Evolutionary conservation across 1,140 invertebrate species (phyloP), one percentile per base, ranked within the genome.

Genomic region (Micrasema minimum): DNA sequence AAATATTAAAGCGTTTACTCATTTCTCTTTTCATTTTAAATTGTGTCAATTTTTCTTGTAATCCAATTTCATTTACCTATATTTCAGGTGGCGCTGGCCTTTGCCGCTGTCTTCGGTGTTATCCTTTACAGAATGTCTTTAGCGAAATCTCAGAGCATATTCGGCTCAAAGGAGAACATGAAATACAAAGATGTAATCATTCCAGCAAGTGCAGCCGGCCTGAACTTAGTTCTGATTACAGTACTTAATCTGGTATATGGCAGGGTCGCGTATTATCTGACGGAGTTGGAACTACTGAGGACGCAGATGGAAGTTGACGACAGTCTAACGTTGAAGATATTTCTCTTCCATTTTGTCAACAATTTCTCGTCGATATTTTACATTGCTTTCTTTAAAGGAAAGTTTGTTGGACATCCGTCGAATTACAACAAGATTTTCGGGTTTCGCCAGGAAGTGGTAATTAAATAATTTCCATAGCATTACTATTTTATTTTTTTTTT

Each of bases 321-420:
- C 77, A 92, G 90, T 79, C 83, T 93, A 23, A 92, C 91, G 1
- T 88, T 95, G 77, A 95, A 95, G 86, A 92, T 94, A 55, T 95
- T 94, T 80, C 85, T 93, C 70, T 94, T 95, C 78, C 91, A 95
- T 80, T 95, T 95, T 81, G 89, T 94, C 75, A 95, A 95, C 81
- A 94, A 91, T 78, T 95, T 94, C 78, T 91, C 92, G 1, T 93
- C 91, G 43, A 89, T 94, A 65, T 92, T 95, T 79, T 95, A 95
- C 79, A 92, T 95, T 57, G 93, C 92, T 0, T 95, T 95, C 77
- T 88, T 93, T 72, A 94, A 94, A 80, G 92, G 92, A 48, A 89
- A 91, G 77, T 92, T 92, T 81, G 87, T 90, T 31, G 92, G 92
- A 5, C 91, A 90, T 81, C 91, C 92, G 20, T 88, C 90, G 3